Conservation (phyloP, 2,888 invertebrate species). For the Dryomyza anilis region DNA sequence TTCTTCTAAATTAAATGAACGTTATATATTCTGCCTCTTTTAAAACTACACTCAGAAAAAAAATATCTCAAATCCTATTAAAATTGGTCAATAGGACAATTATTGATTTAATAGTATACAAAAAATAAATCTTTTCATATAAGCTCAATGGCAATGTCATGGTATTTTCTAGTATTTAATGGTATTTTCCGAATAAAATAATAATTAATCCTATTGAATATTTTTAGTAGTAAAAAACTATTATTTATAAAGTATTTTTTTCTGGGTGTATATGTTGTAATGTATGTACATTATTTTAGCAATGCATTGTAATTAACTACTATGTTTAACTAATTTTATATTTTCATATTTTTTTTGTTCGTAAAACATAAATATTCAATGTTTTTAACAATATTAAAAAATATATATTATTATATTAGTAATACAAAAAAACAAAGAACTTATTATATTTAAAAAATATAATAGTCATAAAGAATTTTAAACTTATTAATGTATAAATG, state of each 20-base stretch:
- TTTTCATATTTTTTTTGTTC: background rate
- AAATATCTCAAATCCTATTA: too few species aligned
- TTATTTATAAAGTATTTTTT: too few species aligned
- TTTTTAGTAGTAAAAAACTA: too few species aligned
- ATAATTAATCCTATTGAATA: too few species aligned
- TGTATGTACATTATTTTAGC: background rate
- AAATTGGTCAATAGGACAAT: too few species aligned
- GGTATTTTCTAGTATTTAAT: too few species aligned
- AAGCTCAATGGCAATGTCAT: too few species aligned
- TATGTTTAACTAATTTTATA: background rate
- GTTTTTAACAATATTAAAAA: background rate
- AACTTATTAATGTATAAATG: conserved; percentile 24
- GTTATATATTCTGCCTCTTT: background rate
- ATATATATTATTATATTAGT: conserved; percentile 18
- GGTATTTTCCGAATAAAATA: too few species aligned
- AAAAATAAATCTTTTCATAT: too few species aligned
- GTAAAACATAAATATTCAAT: conserved; percentile 1
- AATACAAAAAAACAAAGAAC: too few species aligned
- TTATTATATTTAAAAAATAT: conserved; percentile 5
- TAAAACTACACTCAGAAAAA: background rate
- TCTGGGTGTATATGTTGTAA: background rate
- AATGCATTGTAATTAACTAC: background rate
- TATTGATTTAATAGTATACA: too few species aligned
- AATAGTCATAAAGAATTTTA: conserved; percentile 13
- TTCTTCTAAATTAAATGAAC: too few species aligned